A percentile compares a stretch with the other conserved stretches of the same genome.
Conservation (phyloP, 2,113 vertebrate genomes). For the Carettochelys insculpta region DNA sequence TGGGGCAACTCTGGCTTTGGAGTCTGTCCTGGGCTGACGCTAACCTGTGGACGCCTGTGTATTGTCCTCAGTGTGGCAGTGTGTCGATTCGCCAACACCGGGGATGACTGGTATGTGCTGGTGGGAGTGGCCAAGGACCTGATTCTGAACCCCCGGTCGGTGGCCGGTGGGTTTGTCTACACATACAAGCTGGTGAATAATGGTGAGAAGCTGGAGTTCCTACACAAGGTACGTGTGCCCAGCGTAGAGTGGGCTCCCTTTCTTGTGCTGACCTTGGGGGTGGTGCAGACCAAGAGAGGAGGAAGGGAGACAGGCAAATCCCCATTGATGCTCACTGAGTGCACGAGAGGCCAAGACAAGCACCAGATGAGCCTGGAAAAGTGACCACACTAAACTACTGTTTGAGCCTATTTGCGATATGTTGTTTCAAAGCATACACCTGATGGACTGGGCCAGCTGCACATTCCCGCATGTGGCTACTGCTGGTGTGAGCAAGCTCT, state of each 20-base stretch:
- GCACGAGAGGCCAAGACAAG: background rate
- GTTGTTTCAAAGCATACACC: background rate
- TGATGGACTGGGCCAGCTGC: background rate
- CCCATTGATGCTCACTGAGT: background rate
- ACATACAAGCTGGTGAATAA: conserved; percentile 90
- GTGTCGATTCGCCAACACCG: conserved; percentile 90
- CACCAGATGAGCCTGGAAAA: background rate
- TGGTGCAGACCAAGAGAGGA: background rate
- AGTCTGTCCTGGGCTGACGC: background rate
- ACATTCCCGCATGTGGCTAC: background rate
- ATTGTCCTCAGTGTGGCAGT: conserved; percentile 85
- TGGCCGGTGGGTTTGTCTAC: conserved; percentile 93
- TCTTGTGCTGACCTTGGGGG: background rate
- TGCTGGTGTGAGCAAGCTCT: background rate
- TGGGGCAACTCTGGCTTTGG: accelerated
- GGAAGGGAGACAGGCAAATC: background rate
- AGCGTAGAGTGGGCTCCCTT: accelerated
- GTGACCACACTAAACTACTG: background rate
- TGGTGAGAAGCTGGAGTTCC: conserved; percentile 95
- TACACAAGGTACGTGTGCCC: conserved; percentile 89
- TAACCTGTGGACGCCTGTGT: background rate
- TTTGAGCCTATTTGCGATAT: background rate
- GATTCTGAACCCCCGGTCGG: conserved; percentile 94
- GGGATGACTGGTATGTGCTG: conserved; percentile 96
- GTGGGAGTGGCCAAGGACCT: conserved; percentile 97